A percentile compares a stretch with the other conserved stretches of the same genome.
Conservation (phyloP, 2,888 invertebrate species). For the Tyria jacobaeae region DNA sequence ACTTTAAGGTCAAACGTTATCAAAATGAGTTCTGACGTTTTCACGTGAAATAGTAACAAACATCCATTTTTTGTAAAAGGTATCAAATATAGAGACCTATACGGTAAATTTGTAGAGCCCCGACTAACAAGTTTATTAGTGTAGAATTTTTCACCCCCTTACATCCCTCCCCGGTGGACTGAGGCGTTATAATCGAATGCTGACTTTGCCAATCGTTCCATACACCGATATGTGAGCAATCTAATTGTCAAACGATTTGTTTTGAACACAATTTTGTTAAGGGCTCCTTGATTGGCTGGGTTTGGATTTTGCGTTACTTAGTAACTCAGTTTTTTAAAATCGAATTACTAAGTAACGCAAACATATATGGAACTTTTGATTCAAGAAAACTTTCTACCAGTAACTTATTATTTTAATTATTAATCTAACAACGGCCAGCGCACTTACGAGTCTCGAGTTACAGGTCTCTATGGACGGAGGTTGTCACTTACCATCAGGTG, state of each 20-base stretch:
- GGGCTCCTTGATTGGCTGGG: conserved; percentile 9
- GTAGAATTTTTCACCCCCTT: conserved; percentile 51
- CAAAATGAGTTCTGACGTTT: not conserved
- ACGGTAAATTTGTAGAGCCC: conserved; percentile 2
- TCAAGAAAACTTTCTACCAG: no score
- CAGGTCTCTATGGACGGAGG: no score
- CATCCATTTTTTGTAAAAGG: not conserved
- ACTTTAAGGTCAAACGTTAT: no score
- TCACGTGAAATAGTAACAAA: not conserved
- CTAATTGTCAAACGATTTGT: conserved; percentile 62
- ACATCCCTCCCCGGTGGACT: conserved; percentile 30
- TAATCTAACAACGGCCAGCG: no score
- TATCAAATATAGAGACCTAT: conserved; percentile 17
- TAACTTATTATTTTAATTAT: no score
- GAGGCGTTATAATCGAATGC: conserved; percentile 64
- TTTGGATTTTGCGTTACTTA: not conserved
- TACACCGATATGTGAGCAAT: conserved; percentile 74
- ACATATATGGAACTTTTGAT: no score
- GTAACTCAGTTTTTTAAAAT: not conserved
- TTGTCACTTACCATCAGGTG: no score
- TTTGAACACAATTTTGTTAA: conserved; percentile 15
- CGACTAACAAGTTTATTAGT: conserved; percentile 50
- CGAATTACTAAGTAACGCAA: no score
- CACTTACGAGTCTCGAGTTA: no score
- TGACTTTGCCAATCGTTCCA: conserved; percentile 68